Evolutionary conservation across 2,113 vertebrate genomes (phyloP).

Genomic region (Collichthys lucidus): DNA sequence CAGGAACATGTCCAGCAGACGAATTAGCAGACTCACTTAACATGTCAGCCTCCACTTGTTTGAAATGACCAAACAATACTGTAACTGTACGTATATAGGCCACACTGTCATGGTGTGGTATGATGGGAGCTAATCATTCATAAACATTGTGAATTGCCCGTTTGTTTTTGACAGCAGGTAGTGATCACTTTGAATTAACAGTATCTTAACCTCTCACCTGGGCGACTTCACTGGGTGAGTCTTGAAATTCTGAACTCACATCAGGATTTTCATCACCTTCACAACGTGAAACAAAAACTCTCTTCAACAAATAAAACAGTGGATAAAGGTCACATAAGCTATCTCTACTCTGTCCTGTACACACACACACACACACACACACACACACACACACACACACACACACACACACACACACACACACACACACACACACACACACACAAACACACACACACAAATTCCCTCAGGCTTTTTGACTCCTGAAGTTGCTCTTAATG

Average conservation of each 20-base stretch:
- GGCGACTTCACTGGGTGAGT: no score
- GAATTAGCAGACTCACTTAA: background rate
- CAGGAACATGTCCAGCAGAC: background rate
- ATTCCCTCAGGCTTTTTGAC: constrained; percentile 25
- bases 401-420: constrained; percentile 4
- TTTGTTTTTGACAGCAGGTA: no score
- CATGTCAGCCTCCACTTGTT: background rate
- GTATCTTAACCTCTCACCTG: no score
- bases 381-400: constrained; percentile 1
- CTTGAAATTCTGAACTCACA: background rate
- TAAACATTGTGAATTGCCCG: no score
- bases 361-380: background rate
- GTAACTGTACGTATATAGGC: no score
- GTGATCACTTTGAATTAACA: no score
- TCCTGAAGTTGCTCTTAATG: constrained; percentile 8
- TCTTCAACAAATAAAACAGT: background rate
- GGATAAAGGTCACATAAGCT: background rate
- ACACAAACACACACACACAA: constrained; percentile 10
- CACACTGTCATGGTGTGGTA: no score
- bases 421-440: background rate
- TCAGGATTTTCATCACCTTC: background rate
- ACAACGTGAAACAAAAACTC: background rate
- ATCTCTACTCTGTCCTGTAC: background rate
- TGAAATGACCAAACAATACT: background rate
- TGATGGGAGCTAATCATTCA: no score